These are phyloP conservation scores for Peromyscus leucopus DNA, from an alignment of 2,113 vertebrate species.

Conservation along the genomic window DNA sequence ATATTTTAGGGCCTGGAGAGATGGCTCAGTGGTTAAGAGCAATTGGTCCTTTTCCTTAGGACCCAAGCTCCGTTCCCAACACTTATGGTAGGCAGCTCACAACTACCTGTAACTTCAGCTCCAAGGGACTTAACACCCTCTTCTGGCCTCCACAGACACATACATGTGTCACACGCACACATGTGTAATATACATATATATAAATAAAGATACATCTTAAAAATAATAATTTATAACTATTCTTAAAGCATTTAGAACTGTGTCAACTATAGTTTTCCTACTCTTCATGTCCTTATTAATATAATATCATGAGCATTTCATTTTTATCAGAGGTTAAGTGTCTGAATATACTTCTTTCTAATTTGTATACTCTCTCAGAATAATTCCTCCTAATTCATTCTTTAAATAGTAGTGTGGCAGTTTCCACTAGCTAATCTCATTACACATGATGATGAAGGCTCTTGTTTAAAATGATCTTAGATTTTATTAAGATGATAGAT, in stretches of 20 bases:
- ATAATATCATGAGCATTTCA: conserved; percentile 50
- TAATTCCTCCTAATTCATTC: conserved; percentile 12
- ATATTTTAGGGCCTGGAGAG: background rate
- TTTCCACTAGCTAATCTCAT: conserved; percentile 60
- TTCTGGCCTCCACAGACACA: background rate
- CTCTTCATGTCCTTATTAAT: conserved; percentile 51
- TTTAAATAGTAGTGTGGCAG: conserved; percentile 28
- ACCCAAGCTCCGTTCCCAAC: background rate
- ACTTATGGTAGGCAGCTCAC: background rate
- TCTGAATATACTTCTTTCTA: conserved; percentile 46
- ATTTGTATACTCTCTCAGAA: background rate
- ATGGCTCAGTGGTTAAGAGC: background rate
- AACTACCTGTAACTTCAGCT: background rate
- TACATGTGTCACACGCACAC: background rate
- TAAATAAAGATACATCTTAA: background rate
- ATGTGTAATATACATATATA: background rate
- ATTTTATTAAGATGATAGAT: conserved; percentile 45
- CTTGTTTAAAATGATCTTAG: conserved; percentile 34
- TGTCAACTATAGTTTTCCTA: conserved; percentile 28
- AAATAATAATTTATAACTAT: background rate
- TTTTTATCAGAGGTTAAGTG: conserved; percentile 46
- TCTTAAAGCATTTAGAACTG: conserved; percentile 18
- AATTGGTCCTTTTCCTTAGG: background rate
- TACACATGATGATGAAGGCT: conserved; percentile 25
- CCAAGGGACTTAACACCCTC: background rate